phyloP scores from a whole-genome alignment of 30 jellyfish, hydroid and myxozoan genomes.

The Sanderia malayensis region DNA sequence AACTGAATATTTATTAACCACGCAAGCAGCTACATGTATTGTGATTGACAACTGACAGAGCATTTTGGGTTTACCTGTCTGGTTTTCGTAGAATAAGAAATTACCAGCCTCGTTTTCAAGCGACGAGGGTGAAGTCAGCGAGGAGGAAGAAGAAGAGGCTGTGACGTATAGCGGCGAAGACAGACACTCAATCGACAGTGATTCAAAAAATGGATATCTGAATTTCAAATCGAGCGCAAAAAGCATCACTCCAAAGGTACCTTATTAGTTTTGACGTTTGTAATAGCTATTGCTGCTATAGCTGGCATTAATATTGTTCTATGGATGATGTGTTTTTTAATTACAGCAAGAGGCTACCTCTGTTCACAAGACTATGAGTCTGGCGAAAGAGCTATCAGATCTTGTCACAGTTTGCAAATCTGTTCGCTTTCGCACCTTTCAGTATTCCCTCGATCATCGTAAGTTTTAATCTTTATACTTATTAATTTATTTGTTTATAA shows the following conservation, averaged over 20 bases:
- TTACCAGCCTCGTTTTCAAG: constrained; percentile 68
- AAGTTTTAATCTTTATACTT: constrained; percentile 34
- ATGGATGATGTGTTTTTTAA: too few species aligned
- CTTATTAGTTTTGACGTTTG: too few species aligned
- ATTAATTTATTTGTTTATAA: too few species aligned
- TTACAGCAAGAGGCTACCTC: constrained; percentile 35
- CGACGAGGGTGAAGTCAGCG: constrained; percentile 93
- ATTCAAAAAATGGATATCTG: constrained; percentile 19
- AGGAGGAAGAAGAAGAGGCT: constrained; percentile 92
- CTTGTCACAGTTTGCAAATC: constrained; percentile 85
- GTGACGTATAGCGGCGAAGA: constrained; percentile 46
- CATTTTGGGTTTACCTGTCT: too few species aligned
- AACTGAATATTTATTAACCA: too few species aligned
- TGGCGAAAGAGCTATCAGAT: constrained; percentile 85
- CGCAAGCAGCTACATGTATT: too few species aligned
- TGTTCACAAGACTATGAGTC: constrained; percentile 51
- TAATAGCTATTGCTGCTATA: too few species aligned
- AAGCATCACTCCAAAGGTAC: constrained; percentile 17
- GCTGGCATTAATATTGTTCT: too few species aligned
- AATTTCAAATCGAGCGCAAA: constrained; percentile 6
- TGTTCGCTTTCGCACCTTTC: constrained; percentile 76
- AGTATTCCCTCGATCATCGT: constrained; percentile 79
- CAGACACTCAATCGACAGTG: constrained; percentile 21
- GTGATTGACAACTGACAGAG: too few species aligned
- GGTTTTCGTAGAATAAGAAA: constrained; percentile 54